Percentiles rank a stretch among this genome's conserved stretches.
These are phyloP conservation scores for Otis tarda DNA, from an alignment of 2,113 vertebrate species.

Conservation along the genomic window DNA sequence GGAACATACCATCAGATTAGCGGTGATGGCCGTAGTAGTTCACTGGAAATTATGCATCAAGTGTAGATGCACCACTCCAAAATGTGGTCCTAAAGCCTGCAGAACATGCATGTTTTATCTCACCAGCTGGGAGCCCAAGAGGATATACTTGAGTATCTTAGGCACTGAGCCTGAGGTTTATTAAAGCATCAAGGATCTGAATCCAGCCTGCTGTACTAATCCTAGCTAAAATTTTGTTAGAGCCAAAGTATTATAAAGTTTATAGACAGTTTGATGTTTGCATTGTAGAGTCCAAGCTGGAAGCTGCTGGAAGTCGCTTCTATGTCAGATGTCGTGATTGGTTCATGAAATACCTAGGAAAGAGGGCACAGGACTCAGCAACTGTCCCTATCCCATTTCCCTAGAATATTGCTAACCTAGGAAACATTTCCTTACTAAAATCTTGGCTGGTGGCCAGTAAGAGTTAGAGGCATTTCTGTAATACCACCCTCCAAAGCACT, in stretches of 20 bases:
- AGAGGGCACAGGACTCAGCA: background rate
- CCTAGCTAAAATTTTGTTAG: background rate
- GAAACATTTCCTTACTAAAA: background rate
- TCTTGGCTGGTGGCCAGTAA: background rate
- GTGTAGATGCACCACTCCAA: background rate
- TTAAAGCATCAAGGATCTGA: background rate
- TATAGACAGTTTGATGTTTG: background rate
- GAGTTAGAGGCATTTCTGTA: background rate
- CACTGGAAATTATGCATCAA: background rate
- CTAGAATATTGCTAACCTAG: background rate
- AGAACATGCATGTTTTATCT: background rate
- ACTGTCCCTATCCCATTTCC: background rate
- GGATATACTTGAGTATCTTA: background rate
- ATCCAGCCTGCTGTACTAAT: background rate
- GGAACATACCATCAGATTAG: background rate
- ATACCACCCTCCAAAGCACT: background rate
- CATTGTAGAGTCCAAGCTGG: background rate
- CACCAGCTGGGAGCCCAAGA: background rate
- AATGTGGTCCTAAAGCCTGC: background rate
- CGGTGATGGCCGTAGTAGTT: background rate
- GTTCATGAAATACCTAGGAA: background rate
- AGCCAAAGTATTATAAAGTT: background rate
- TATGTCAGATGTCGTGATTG: background rate
- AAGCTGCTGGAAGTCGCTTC: background rate
- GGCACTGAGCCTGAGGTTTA: background rate